Conservation (phyloP, 2,797 vertebrate genomes). For the Scarus forsteni region DNA sequence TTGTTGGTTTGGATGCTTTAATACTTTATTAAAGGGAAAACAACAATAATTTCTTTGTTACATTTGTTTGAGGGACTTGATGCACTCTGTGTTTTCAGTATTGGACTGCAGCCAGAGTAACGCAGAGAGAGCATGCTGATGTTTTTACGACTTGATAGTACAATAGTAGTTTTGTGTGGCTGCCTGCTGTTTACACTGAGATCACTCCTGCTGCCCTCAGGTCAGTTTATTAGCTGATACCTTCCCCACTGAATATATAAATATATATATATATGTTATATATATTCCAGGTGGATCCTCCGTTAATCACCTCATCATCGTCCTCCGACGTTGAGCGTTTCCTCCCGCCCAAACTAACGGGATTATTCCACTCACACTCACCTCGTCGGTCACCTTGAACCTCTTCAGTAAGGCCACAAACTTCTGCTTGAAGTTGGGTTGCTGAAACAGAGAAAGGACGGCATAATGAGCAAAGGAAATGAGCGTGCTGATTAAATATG, state of each 20-base stretch:
- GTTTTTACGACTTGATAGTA: no score
- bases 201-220: slow-evolving; percentile 22
- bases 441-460: slow-evolving; percentile 66
- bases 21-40: no score
- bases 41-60: no score
- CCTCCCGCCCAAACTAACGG: slow-evolving; percentile 27
- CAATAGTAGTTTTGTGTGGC: slow-evolving; percentile 22
- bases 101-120: no score
- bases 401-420: slow-evolving; percentile 89
- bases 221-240: slow-evolving; percentile 52
- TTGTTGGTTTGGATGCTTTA: no score
- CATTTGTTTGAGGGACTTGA: no score
- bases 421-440: slow-evolving; percentile 91
- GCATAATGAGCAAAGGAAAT: slow-evolving; percentile 12
- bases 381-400: slow-evolving; percentile 90
- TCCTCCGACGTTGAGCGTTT: slow-evolving; percentile 22
- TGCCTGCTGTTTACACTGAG: slow-evolving; percentile 43
- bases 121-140: slow-evolving; percentile 20
- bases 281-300: not conserved
- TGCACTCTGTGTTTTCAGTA: no score
- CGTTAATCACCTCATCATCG: slow-evolving; percentile 6
- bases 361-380: slow-evolving; percentile 60
- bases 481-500: slow-evolving; percentile 41
- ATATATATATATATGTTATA: no score
- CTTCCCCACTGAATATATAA: slow-evolving; percentile 45